These are phyloP conservation scores for Euthynnus affinis DNA, from an alignment of 2,797 vertebrate species.

Conservation along the genomic window DNA sequence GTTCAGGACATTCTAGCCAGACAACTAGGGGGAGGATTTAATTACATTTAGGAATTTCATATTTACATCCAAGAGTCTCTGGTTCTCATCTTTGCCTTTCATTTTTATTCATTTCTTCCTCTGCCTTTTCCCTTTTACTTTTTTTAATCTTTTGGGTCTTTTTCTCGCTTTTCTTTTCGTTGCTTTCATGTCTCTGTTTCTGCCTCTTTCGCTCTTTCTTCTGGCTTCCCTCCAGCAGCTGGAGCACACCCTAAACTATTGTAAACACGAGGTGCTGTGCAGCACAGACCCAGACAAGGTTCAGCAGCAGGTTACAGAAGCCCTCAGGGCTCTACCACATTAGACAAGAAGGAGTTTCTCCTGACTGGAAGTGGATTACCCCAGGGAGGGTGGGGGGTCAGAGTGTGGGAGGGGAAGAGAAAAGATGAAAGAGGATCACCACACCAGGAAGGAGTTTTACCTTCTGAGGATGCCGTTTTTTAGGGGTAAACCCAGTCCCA, in stretches of 20 bases:
- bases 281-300: slow-evolving; percentile 75
- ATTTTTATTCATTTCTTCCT: neutral
- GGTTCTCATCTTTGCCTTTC: neutral
- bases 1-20: slow-evolving; percentile 7
- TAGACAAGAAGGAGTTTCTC: slow-evolving; percentile 62
- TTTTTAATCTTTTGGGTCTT: neutral
- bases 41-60: slow-evolving; percentile 13
- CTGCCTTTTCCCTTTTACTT: slow-evolving; percentile 4
- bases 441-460: slow-evolving; percentile 33
- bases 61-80: slow-evolving; percentile 3
- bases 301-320: slow-evolving; percentile 79
- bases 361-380: slow-evolving; percentile 77
- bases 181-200: slow-evolving; percentile 4
- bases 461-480: slow-evolving; percentile 18
- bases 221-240: slow-evolving; percentile 48
- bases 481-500: neutral
- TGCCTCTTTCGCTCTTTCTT: neutral
- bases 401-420: slow-evolving; percentile 52
- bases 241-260: slow-evolving; percentile 53
- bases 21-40: neutral
- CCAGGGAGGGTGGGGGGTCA: slow-evolving; percentile 49
- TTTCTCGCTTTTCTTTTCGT: neutral
- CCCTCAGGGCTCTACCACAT: slow-evolving; percentile 71
- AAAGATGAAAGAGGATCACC: slow-evolving; percentile 48
- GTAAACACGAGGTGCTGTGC: slow-evolving; percentile 62